Base-by-base conservation (phyloP, 2,888 invertebrate species). In the Podabrus alpinus region DNA sequence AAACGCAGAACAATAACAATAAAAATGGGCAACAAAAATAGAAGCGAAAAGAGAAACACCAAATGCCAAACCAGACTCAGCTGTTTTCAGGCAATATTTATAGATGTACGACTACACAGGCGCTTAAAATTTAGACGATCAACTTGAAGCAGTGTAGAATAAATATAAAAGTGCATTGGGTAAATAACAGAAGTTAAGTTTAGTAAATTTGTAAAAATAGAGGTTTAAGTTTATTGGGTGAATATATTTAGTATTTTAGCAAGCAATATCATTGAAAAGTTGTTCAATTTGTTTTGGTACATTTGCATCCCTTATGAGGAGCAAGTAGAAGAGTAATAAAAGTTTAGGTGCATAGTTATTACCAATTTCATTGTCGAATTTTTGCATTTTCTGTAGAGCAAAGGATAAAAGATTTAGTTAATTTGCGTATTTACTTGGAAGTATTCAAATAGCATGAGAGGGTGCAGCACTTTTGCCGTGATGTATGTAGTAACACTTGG, bases 391-490 rank as follows among this genome's bases (percentile, higher is more conserved):
- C 7, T 45, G 45, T n/a, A 45, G 45, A 45, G 62, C 19, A 21
- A 64, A 64, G 19, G 62, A 21, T 64, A 64, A 64, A 66, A 74
- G 67, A 70, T 68, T 69, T 72, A 25, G 60, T 45, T 69, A 68
- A 73, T 73, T 73, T 73, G 69, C 67, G 72, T 67, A 73, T 76
- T 72, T 79, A 74, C 76, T 79, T 74, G 77, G 73, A 73, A 78
- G 77, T 76, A 80, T 80, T 79, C 79, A 80, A 80, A 80, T 76
- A 68, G 77, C 75, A 77, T 73, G 76, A 71, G 73, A 74, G 73
- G 70, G 72, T 59, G 74, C 62, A 78, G 74, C 72, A 75, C 68
- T 76, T 77, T 74, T 59, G 71, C 61, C 66, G 79, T 80, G 78
- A 80, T 80, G 76, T 78, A 80, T 79, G 77, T 72, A 75, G 74